phyloP scores from a whole-genome alignment of 2,888 invertebrate genomes.

The Neoitamus cyanurus region DNA sequence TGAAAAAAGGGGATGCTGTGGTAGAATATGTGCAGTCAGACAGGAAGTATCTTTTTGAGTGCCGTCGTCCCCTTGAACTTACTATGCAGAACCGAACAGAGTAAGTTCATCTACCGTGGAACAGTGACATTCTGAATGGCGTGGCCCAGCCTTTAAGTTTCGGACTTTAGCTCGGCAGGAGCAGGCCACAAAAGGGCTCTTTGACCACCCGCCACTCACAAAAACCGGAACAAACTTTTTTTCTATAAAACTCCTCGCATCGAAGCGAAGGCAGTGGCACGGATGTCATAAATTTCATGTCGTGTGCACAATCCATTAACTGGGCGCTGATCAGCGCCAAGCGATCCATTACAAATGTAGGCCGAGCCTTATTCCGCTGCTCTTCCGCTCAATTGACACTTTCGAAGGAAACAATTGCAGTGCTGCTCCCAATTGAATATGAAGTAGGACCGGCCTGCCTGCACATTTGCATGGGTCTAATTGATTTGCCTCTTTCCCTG shows the following conservation, averaged over 20 bases:
- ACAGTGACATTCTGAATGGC: neutral
- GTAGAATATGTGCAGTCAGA: neutral
- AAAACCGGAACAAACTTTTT: neutral
- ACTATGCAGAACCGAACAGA: neutral
- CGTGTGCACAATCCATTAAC: slow-evolving; percentile 16
- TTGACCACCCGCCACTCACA: neutral
- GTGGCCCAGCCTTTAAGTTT: neutral
- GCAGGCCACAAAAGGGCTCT: neutral
- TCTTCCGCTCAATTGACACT: slow-evolving; percentile 26
- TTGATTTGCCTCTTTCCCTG: neutral
- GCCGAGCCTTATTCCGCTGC: slow-evolving; percentile 1
- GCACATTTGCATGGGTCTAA: neutral
- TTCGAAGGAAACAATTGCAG: neutral
- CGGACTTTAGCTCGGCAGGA: neutral
- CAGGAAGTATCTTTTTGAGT: neutral
- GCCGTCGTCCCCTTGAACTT: neutral
- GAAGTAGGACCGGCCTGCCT: neutral
- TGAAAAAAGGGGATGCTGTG: neutral
- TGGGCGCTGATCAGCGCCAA: neutral
- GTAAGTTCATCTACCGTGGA: neutral
- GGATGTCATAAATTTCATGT: slow-evolving; percentile 29
- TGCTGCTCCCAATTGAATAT: neutral
- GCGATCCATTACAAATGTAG: slow-evolving; percentile 14
- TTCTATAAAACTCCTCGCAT: neutral
- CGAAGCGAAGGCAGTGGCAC: neutral